Evolutionary conservation across 2,797 vertebrate genomes (phyloP), one percentile per base, ranked within the genome.

Genomic region (Periparus ater): DNA sequence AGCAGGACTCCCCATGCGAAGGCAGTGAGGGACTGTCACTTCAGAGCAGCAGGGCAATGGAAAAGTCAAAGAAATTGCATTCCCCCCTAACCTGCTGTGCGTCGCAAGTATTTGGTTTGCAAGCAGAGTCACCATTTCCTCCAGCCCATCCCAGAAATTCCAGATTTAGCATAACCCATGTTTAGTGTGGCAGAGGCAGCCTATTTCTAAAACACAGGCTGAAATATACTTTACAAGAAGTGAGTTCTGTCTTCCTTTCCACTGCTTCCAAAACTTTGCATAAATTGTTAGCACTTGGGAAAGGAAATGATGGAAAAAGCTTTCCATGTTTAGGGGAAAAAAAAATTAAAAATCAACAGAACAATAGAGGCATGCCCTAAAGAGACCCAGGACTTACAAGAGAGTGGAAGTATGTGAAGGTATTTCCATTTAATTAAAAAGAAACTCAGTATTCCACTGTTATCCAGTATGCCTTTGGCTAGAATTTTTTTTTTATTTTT

Each of bases 161-260:
- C 92, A 95, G 88, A 94, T 91, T 94, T 95, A 97, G 94, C 81
- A 95, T 48, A 97, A 89, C 81, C 80, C 51, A 4, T 61, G 92
- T 96, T 96, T 95, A 96, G 82, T 15, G 75, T 87, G 93, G 91
- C 84, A 95, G 54, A 91, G 54, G 75, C 84, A 80, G 84, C 54
- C 44, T 62, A 13, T 38, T 97, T 93, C 90, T 95, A 94, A 95
- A 96, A 93, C 40, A 74, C 25, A 63, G 36, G 78, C 72, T 90
- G 86, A 94, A 93, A 89, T 13, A 77, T 4, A 38, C 57, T 82
- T 91, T 82, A 91, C 38, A 86, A 84, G 45, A 87, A 45, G 27
- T 21, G n/a, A 63, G 38, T 78, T 63, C 74, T 94, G 58, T 73
- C 86, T 82, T 89, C 70, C 54, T 44, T 94, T 89, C 40, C 42